Evolutionary conservation across 2,113 vertebrate genomes (phyloP).

Genomic region (Hassar affinis): DNA sequence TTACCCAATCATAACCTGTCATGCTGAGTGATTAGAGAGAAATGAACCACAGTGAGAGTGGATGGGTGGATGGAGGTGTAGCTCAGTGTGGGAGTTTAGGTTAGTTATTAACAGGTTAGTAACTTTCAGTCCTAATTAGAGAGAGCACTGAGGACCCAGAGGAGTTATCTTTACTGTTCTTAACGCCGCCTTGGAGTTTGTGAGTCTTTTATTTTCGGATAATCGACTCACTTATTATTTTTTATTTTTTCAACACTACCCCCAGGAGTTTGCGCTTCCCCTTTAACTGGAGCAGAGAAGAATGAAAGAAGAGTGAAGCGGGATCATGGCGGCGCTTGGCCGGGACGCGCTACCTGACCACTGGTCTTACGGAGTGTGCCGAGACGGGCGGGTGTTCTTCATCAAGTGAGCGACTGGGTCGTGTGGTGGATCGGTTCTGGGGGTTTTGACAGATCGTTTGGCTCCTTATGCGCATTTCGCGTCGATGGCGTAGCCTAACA

Average conservation of each 20-base stretch:
- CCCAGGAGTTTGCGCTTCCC: slow-evolving; percentile 60
- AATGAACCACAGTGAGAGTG: not conserved
- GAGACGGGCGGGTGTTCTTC: slow-evolving; percentile 91
- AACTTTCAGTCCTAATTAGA: not conserved
- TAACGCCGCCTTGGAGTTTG: not conserved
- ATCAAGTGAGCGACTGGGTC: slow-evolving; percentile 78
- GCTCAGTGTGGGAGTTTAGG: not conserved
- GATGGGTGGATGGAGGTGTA: not conserved
- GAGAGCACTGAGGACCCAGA: no score
- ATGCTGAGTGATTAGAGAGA: no score
- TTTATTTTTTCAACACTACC: slow-evolving; percentile 8
- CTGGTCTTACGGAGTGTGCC: slow-evolving; percentile 93
- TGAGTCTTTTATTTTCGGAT: not conserved
- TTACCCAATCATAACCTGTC: not conserved
- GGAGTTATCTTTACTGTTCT: not conserved
- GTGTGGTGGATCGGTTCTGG: not conserved
- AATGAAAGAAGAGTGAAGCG: slow-evolving; percentile 58
- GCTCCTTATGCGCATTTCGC: slow-evolving; percentile 14
- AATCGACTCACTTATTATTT: not conserved
- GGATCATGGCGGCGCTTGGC: slow-evolving; percentile 88
- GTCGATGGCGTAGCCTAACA: slow-evolving; percentile 67
- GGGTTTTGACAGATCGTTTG: not conserved
- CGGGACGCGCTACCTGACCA: slow-evolving; percentile 89
- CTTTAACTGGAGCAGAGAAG: slow-evolving; percentile 72
- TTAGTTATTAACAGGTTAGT: slow-evolving; percentile 15